Conservation (phyloP, 2,888 invertebrate species). For the Aspidiotus destructor region DNA sequence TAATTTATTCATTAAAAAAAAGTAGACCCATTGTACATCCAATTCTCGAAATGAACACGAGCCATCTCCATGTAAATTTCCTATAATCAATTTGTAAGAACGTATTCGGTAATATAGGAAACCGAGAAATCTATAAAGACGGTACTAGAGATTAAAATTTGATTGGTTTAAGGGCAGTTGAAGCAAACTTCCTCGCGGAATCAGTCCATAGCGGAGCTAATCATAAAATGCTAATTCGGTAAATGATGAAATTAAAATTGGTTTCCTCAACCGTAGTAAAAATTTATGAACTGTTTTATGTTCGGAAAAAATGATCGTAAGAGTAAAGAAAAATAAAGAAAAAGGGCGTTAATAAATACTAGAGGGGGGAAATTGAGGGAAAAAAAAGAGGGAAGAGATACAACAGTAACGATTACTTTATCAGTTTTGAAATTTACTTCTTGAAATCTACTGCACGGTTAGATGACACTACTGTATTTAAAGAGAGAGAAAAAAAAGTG, state of each 20-base stretch:
- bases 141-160: no score
- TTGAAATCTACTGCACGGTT: not conserved
- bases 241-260: constrained; percentile 31
- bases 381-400: not conserved
- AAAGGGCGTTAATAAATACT: not conserved
- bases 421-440: constrained; percentile 9
- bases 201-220: constrained; percentile 1
- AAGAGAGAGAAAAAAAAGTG: no score
- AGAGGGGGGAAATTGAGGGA: not conserved
- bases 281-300: constrained; percentile 33
- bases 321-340: not conserved
- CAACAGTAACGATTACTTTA: constrained; percentile 5
- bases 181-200: no score
- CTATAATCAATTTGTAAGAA: no score
- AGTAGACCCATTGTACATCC: no score
- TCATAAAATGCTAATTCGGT: constrained; percentile 30
- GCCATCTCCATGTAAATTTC: no score
- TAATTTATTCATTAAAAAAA: no score
- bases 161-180: no score
- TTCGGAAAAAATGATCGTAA: constrained; percentile 6
- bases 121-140: no score
- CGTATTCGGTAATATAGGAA: no score
- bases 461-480: no score
- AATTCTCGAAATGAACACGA: no score
- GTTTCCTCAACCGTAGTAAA: constrained; percentile 28